Conservation (phyloP, 2,888 invertebrate species). For the Drosophila prolongata region DNA sequence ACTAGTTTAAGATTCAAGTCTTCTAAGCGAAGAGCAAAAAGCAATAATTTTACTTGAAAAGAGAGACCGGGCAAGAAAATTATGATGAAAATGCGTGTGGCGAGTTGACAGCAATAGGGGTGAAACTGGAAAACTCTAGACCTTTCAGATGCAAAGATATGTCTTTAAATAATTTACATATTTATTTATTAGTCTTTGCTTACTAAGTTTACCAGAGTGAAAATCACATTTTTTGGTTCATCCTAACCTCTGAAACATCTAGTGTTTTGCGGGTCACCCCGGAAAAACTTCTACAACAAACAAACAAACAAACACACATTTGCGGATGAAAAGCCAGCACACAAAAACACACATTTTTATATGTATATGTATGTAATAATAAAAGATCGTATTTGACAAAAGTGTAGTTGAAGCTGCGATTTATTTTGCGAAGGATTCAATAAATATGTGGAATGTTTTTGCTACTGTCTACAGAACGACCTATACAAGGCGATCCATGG, state of each 20-base stretch:
- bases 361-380: slow-evolving; percentile 65
- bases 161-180: not conserved
- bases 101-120: slow-evolving; percentile 40
- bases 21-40: slow-evolving; percentile 67
- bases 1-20: slow-evolving; percentile 50
- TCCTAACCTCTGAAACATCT: slow-evolving; percentile 10
- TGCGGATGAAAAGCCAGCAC: slow-evolving; percentile 10
- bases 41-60: slow-evolving; percentile 72
- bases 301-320: slow-evolving; percentile 46
- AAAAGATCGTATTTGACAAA: slow-evolving; percentile 60
- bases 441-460: slow-evolving; percentile 50
- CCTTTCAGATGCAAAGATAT: not conserved
- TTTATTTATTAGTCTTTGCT: not conserved
- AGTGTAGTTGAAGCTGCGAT: slow-evolving; percentile 49
- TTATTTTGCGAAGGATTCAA: slow-evolving; percentile 50
- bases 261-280: slow-evolving; percentile 15
- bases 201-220: not conserved
- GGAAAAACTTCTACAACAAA: slow-evolving; percentile 47
- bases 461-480: slow-evolving; percentile 32
- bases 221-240: not conserved
- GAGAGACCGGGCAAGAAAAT: slow-evolving; percentile 33
- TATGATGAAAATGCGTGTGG: slow-evolving; percentile 33
- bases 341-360: slow-evolving; percentile 61
- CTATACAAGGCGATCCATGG: slow-evolving; percentile 25
- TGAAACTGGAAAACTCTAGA: not conserved